Evolutionary conservation across 2,797 vertebrate species (phyloP).

Genomic region (Chaetodon trifasciatus): DNA sequence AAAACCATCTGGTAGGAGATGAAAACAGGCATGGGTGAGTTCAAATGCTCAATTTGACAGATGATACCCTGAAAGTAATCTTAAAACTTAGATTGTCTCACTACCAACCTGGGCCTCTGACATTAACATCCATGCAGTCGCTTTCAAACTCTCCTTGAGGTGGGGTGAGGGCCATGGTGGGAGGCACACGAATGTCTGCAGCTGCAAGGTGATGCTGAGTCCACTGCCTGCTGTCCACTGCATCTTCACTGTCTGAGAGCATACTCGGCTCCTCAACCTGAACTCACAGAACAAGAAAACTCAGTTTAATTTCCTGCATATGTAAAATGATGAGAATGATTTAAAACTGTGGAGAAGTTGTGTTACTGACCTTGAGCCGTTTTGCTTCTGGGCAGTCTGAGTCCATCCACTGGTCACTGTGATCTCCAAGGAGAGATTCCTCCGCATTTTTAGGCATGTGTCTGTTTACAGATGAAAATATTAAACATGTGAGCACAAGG

Average conservation of each 20-base stretch:
- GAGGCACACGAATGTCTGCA: constrained; percentile 93
- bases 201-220: constrained; percentile 96
- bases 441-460: constrained; percentile 91
- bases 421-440: constrained; percentile 91
- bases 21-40: constrained; percentile 10
- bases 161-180: constrained; percentile 93
- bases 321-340: not conserved
- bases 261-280: constrained; percentile 91
- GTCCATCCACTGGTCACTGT: constrained; percentile 93
- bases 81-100: not conserved
- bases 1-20: constrained; percentile 89
- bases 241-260: constrained; percentile 88
- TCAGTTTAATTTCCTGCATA: not conserved
- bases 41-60: not conserved
- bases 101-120: constrained; percentile 91
- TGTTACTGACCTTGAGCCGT: constrained; percentile 88
- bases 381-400: constrained; percentile 93
- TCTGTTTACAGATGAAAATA: constrained; percentile 74
- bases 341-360: too few relatives aligned
- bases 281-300: constrained; percentile 12
- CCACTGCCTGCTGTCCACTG: constrained; percentile 95
- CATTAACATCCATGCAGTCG: constrained; percentile 94
- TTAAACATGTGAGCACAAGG: constrained; percentile 3
- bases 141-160: constrained; percentile 94
- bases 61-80: not conserved